Base-by-base conservation (phyloP, 64 coral and sea anemone genomes). In the Dendrophyllia cribrosa region DNA sequence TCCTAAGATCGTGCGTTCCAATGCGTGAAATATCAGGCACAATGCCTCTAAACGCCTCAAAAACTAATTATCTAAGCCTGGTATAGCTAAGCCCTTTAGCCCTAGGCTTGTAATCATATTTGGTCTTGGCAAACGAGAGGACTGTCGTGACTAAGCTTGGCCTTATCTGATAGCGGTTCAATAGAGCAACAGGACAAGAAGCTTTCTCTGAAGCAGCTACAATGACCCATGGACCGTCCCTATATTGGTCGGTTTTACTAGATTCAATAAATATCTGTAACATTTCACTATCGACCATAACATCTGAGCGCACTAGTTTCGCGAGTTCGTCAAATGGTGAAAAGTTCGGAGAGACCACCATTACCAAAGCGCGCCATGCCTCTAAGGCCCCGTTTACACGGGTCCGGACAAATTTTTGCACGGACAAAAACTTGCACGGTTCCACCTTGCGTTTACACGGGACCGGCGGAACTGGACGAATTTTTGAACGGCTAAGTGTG, bases 171-270 rank as follows among this genome's bases (percentile, higher is more conserved):
- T 76, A 76, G 3, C 74, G 48, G 20, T 76, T 76, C 45, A 76
- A 19, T 46, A 53, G 15, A 20, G 15, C 20, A 51, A 53, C 74
- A 20, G 74, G 74, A 76, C 74, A 76, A 20, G 48, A 22, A 51
- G 46, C 74, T 76, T 76, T 53, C 43, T 46, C 45, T 51, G 74
- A 76, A 76, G n/a, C 44, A 76, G 74, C 74, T 7, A 76, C 74
- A 9, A 76, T 45, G 51, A 76, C 19, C 5, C 74, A 76, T 51
- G 44, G 47, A 51, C 74, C 74, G 16, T 76, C 74, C 48, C 74
- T 76, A 20, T 76, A 76, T 51, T 76, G 13, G 50, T 5, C 47
- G 4, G 73, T 76, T 76, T 76, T 76, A 76, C 73, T 76, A 16
- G 45, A 76, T 76, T 66, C 45, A 76, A 51, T 76, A 47, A 76